Conservation (phyloP, 2,113 vertebrate species). For the Rhinolophus ferrumequinum region DNA sequence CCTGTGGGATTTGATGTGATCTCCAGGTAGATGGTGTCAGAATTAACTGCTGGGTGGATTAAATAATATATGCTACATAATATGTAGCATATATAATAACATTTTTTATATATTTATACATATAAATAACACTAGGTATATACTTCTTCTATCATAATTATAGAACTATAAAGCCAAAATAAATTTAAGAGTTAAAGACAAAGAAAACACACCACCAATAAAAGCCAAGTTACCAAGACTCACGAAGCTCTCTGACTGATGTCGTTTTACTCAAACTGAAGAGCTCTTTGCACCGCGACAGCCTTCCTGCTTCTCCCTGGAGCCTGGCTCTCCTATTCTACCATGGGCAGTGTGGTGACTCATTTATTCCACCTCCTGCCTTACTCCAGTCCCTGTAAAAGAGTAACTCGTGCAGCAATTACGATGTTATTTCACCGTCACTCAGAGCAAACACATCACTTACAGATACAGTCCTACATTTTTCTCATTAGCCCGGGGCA, state of each 20-base stretch:
- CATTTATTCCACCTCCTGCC: not conserved
- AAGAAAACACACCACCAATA: not conserved
- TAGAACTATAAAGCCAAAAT: not conserved
- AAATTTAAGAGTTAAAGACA: not conserved
- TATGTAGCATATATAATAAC: too few relatives aligned
- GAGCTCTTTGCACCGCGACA: rapidly evolving
- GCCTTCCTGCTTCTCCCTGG: rapidly evolving
- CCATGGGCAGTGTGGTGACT: rapidly evolving
- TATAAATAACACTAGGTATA: not conserved
- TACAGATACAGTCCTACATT: not conserved
- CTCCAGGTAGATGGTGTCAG: not conserved
- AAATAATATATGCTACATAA: not conserved
- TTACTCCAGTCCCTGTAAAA: not conserved
- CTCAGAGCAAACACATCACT: not conserved
- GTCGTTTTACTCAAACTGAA: not conserved
- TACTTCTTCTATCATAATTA: not conserved
- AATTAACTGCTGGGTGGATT: too few relatives aligned
- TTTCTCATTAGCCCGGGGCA: not conserved
- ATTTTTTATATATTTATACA: not conserved
- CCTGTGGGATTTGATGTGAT: not conserved
- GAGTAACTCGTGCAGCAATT: not conserved
- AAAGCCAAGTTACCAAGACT: not conserved
- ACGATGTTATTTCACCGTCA: rapidly evolving
- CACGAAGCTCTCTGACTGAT: not conserved
- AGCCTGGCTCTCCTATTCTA: rapidly evolving